Base-by-base conservation (phyloP, 2,113 vertebrate species). In the Amphiprion percula region DNA sequence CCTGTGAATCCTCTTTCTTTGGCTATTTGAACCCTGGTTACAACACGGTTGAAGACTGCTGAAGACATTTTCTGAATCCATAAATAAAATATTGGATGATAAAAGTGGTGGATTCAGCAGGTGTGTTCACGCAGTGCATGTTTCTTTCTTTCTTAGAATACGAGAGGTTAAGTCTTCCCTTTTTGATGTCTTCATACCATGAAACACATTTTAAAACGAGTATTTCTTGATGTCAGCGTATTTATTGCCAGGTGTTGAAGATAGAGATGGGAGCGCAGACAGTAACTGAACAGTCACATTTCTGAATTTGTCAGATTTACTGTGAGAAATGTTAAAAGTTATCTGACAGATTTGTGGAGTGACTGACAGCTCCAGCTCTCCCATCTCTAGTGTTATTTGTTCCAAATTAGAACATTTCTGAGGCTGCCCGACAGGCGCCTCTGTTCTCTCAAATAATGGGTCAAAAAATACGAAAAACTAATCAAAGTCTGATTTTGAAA, bases 201-300 rank as follows among this genome's bases (percentile, higher is more conserved):
- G 74, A 84, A 87, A 88, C 66, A 69, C 68, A 74, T 74, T 75
- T 17, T 69, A 61, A 80, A 82, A 76, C 0, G 0, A 0, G 3
- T 73, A 87, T 83, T 80, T 84, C 64, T 78, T 91, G 87, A 93
- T 94, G 93, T 92, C 90, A 92, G 61, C 66, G 68, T 91, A 91
- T 91, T 91, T 90, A 88, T 92, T 88, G 69, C 64, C 83, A 79
- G 74, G 80, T 89, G 52, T 88, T 88, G 6, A 41, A 68, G 60
- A 79, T 73, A 81, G 86, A 83, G 73, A 81, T 78, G 60, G 85
- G 80, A 88, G 84, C 30, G 80, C 69, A 15, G 2, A 74, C 54
- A 11, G 66, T 24, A 24, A 59, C 81, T 56, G 71, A 64, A 44
- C 62, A 44, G 79, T 69, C 65, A 10, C 17, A 0, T 44, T 69